phyloP scores from a whole-genome alignment of 1,140 invertebrate species.

The Aphis gossypii region DNA sequence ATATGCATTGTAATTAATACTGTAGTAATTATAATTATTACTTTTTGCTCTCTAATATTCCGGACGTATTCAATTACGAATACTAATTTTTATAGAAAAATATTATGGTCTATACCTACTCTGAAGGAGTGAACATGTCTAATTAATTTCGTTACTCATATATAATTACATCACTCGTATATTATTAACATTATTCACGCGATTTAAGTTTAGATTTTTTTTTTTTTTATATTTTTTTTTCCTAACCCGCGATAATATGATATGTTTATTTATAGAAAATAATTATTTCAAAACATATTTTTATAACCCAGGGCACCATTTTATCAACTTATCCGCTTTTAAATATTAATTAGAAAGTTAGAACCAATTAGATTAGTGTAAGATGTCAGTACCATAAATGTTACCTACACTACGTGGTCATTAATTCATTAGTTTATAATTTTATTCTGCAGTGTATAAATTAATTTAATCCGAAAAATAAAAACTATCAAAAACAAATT shows the following conservation, averaged over 20 bases:
- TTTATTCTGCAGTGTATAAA: background rate
- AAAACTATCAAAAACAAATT: background rate
- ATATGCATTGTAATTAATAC: slow-evolving; percentile 10
- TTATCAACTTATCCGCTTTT: background rate
- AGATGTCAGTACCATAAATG: background rate
- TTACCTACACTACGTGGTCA: background rate
- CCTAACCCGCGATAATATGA: background rate
- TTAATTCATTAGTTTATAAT: background rate
- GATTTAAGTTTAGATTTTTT: background rate
- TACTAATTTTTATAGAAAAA: background rate
- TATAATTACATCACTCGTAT: background rate
- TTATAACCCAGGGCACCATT: background rate
- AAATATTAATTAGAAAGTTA: background rate
- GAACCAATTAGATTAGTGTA: background rate
- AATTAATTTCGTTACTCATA: background rate
- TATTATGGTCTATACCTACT: no score
- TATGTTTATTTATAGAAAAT: background rate
- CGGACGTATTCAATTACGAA: background rate
- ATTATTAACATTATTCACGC: background rate
- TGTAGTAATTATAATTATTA: background rate
- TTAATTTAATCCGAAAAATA: background rate
- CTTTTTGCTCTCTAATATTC: background rate
- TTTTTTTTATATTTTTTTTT: background rate
- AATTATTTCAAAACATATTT: background rate
- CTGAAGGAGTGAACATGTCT: background rate